Conservation (phyloP, 64 coral and sea anemone species). For the Stylophora pistillata region DNA sequence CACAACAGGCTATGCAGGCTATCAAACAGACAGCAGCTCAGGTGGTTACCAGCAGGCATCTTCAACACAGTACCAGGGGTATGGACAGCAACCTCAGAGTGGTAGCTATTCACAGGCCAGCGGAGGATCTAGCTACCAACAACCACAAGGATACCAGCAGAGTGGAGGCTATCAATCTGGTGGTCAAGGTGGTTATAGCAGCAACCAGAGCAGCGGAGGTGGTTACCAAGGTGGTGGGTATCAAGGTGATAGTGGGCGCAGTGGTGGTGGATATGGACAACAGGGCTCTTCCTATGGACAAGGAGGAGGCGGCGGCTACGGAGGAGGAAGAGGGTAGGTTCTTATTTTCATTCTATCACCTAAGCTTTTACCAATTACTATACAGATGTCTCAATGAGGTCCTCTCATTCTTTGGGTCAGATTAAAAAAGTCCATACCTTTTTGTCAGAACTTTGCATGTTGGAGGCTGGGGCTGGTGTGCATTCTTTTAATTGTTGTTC, state of each 20-base stretch:
- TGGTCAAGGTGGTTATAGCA: not conserved
- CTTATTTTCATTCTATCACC: slow-evolving; percentile 9
- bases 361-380: not conserved
- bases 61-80: slow-evolving; percentile 54
- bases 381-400: no score
- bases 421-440: no score
- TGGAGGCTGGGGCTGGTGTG: no score
- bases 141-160: slow-evolving; percentile 24
- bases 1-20: not conserved
- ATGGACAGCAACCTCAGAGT: slow-evolving; percentile 37
- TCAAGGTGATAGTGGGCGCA: slow-evolving; percentile 37
- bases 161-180: slow-evolving; percentile 30
- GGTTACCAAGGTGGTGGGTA: slow-evolving; percentile 78
- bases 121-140: slow-evolving; percentile 47
- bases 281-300: slow-evolving; percentile 55
- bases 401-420: no score
- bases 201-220: slow-evolving; percentile 13
- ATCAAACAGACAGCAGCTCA: slow-evolving; percentile 1
- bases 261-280: slow-evolving; percentile 42
- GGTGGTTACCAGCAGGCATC: slow-evolving; percentile 39
- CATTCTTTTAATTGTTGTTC: no score
- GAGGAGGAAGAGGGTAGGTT: slow-evolving; percentile 78
- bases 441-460: no score
- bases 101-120: slow-evolving; percentile 49
- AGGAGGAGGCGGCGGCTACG: slow-evolving; percentile 52